These are phyloP conservation scores for Fulmarus glacialis DNA, from an alignment of 2,113 vertebrate genomes.

Conservation along the genomic window DNA sequence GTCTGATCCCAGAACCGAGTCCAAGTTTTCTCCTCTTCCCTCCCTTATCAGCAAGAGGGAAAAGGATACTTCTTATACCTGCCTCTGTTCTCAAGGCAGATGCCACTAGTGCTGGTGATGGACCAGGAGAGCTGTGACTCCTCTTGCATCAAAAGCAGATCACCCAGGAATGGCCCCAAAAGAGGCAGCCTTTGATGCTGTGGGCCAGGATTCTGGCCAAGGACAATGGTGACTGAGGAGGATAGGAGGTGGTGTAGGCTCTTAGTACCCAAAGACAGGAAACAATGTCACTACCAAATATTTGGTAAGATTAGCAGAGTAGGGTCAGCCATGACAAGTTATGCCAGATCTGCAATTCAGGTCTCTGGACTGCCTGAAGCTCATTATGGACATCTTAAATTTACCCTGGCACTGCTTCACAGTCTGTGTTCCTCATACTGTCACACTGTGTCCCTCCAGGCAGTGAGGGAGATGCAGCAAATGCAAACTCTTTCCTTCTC, in stretches of 20 bases:
- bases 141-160: background rate
- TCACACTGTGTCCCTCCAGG: background rate
- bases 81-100: background rate
- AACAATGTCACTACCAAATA: background rate
- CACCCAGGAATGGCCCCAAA: background rate
- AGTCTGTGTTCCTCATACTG: background rate
- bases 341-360: background rate
- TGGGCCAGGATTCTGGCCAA: background rate
- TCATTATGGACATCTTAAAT: background rate
- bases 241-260: background rate
- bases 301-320: background rate
- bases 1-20: background rate
- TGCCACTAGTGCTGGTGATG: background rate
- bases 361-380: background rate
- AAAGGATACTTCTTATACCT: background rate
- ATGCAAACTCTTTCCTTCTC: background rate
- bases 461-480: background rate
- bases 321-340: background rate
- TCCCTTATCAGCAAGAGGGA: background rate
- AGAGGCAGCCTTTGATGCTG: background rate
- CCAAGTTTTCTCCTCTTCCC: background rate
- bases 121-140: background rate
- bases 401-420: background rate
- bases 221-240: background rate
- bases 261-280: background rate